Conservation (phyloP, 2,797 vertebrate genomes). For the Crypturellus tataupa region DNA sequence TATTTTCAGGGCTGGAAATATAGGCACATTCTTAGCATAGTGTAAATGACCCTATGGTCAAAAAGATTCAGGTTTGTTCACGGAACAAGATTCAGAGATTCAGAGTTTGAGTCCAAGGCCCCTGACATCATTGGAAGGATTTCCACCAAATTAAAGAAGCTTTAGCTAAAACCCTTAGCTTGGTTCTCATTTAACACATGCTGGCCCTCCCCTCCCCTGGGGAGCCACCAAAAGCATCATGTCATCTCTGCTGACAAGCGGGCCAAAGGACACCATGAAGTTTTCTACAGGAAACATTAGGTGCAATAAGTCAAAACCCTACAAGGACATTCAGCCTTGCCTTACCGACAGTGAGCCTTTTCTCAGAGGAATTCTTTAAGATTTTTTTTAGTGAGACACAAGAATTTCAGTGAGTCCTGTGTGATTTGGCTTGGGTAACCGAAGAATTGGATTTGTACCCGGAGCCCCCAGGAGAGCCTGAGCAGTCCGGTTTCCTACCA, state of each 20-base stretch:
- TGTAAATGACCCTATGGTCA: rapidly evolving
- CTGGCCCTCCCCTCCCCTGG: background rate
- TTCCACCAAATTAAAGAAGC: background rate
- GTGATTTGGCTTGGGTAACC: background rate
- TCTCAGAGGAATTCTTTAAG: background rate
- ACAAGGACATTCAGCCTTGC: background rate
- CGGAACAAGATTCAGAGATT: background rate
- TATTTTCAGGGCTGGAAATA: background rate
- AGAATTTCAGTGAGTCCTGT: background rate
- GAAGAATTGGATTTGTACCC: background rate
- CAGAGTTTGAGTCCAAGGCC: background rate
- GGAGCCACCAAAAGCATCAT: background rate
- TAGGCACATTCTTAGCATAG: background rate
- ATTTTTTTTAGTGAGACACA: background rate
- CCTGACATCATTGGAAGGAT: background rate
- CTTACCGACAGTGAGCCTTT: background rate
- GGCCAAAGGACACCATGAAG: background rate
- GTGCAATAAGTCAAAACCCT: background rate
- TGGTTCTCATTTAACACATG: background rate
- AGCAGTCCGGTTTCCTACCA: background rate
- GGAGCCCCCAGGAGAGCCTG: rapidly evolving
- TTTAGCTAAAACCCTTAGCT: background rate
- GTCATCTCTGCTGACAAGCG: rapidly evolving
- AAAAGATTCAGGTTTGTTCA: background rate
- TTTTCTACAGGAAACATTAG: background rate